phyloP scores from a whole-genome alignment of 2,113 vertebrate genomes.

The Phalacrocorax aristotelis region DNA sequence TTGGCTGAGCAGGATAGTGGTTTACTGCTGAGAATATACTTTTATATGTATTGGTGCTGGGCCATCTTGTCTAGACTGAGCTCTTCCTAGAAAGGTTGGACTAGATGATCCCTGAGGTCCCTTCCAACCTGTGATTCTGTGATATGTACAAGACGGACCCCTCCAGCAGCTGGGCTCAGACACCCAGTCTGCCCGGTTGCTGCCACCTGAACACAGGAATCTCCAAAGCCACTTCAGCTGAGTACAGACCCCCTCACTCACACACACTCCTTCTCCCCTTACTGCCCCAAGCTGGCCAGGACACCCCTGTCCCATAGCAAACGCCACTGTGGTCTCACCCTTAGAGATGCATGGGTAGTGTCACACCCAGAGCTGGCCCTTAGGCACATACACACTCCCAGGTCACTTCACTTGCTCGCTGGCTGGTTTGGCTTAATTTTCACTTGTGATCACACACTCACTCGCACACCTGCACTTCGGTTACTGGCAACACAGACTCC shows the following conservation, averaged over 20 bases:
- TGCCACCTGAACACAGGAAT: neutral
- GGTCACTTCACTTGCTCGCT: neutral
- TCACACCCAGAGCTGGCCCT: neutral
- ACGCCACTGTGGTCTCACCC: rapidly evolving
- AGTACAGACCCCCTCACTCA: neutral
- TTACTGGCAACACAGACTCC: neutral
- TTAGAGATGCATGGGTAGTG: neutral
- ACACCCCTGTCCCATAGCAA: neutral
- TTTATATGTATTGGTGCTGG: too few relatives aligned
- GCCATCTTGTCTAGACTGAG: too few relatives aligned
- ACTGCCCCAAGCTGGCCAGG: too few relatives aligned
- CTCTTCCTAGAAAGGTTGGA: too few relatives aligned
- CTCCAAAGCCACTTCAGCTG: neutral
- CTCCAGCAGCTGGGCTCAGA: neutral
- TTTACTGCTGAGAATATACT: neutral
- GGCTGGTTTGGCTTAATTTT: neutral
- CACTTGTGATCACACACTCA: rapidly evolving
- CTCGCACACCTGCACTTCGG: rapidly evolving
- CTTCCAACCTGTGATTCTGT: too few relatives aligned
- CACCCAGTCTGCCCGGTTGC: neutral
- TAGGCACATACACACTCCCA: neutral
- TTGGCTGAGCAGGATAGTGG: neutral
- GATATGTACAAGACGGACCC: neutral
- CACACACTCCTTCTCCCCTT: neutral
- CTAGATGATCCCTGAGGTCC: too few relatives aligned